These are phyloP conservation scores for Triplophysa dalaica DNA, from an alignment of 2,113 vertebrate species.

Conservation along the genomic window DNA sequence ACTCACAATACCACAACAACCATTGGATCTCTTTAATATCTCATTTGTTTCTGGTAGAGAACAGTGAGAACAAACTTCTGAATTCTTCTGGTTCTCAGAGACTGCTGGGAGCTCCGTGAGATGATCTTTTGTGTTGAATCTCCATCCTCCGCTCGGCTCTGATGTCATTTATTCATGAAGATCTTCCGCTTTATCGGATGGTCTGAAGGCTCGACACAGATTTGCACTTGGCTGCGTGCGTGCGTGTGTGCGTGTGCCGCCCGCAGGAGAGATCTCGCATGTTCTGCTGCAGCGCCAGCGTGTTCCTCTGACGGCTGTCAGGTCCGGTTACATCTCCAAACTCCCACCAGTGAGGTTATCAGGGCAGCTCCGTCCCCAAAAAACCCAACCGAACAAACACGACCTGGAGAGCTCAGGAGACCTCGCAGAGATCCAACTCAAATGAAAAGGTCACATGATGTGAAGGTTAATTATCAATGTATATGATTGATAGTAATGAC, in stretches of 20 bases:
- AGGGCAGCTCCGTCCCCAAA: neutral
- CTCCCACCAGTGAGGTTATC: neutral
- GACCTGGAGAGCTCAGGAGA: too few relatives aligned
- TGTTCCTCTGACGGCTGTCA: conserved; percentile 17
- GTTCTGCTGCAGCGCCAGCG: neutral
- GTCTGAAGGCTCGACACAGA: conserved; percentile 26
- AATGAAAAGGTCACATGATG: neutral
- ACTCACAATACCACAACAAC: too few relatives aligned
- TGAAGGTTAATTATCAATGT: neutral
- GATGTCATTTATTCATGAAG: conserved; percentile 23
- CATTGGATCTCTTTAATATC: too few relatives aligned
- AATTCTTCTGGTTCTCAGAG: neutral
- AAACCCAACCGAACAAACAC: neutral
- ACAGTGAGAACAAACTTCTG: neutral
- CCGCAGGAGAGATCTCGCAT: neutral
- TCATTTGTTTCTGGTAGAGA: neutral
- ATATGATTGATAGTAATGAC: too few relatives aligned
- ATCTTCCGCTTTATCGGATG: conserved; percentile 15
- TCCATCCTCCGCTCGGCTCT: neutral
- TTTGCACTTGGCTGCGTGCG: conserved; percentile 12
- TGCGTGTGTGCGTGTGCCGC: neutral
- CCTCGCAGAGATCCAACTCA: too few relatives aligned
- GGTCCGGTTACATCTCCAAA: neutral
- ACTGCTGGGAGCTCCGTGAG: neutral
- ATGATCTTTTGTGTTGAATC: too few relatives aligned